A percentile compares a stretch with the other conserved stretches of the same genome.
These are phyloP conservation scores for Entomobrya proxima DNA, from an alignment of 2,888 invertebrate genomes.

Conservation along the genomic window DNA sequence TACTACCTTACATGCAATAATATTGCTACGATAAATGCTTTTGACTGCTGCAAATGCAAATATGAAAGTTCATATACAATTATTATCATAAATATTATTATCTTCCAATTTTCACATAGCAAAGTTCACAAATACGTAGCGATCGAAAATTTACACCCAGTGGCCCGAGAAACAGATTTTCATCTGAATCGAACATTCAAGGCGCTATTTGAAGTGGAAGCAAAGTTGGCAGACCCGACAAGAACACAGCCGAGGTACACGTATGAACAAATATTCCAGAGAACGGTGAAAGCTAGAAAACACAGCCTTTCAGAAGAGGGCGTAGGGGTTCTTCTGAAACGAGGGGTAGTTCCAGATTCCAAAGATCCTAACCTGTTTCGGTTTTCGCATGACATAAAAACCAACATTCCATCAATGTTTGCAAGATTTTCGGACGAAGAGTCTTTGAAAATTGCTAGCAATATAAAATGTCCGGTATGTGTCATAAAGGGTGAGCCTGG, in stretches of 20 bases:
- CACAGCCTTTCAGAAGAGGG: slow-evolving; percentile 67
- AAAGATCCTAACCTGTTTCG: slow-evolving; percentile 54
- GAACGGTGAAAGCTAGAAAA: slow-evolving; percentile 63
- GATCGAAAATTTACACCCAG: slow-evolving; percentile 69
- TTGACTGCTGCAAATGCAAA: not conserved
- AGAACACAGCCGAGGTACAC: slow-evolving; percentile 67
- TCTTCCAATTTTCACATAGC: no score
- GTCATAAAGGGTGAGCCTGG: slow-evolving; percentile 76
- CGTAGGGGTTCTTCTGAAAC: slow-evolving; percentile 62
- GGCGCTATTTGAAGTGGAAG: slow-evolving; percentile 62
- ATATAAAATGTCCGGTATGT: slow-evolving; percentile 76
- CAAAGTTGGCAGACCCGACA: slow-evolving; percentile 53
- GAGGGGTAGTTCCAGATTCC: slow-evolving; percentile 66
- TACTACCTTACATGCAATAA: not conserved
- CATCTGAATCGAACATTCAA: slow-evolving; percentile 31
- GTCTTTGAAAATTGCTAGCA: slow-evolving; percentile 69
- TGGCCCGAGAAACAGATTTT: slow-evolving; percentile 48
- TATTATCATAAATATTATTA: no score
- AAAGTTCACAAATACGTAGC: slow-evolving; percentile 69
- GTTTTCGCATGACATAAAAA: slow-evolving; percentile 72
- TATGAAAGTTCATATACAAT: no score
- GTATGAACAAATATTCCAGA: slow-evolving; percentile 67
- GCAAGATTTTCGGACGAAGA: slow-evolving; percentile 60
- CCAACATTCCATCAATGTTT: slow-evolving; percentile 68
- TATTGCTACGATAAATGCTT: no score